These are phyloP conservation scores for Cynopterus sphinx DNA, from an alignment of 2,797 vertebrate species.

Conservation along the genomic window DNA sequence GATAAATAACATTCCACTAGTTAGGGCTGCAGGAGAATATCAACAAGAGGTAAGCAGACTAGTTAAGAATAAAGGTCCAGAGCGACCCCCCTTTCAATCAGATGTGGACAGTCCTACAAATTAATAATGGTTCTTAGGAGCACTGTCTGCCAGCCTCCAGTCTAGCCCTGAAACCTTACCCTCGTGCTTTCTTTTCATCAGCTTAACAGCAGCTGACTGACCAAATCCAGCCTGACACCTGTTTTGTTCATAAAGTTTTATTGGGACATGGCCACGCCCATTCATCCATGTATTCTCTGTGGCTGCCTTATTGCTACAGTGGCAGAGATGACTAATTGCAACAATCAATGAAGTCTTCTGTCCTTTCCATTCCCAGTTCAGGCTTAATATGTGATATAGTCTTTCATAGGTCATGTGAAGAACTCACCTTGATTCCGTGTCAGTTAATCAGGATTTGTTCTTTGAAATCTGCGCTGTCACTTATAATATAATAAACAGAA, in stretches of 20 bases:
- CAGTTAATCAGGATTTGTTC: neutral
- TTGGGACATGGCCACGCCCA: neutral
- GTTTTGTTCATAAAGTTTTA: conserved; percentile 21
- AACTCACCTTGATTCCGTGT: neutral
- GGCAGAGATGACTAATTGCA: neutral
- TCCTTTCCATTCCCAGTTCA: neutral
- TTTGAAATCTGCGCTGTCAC: neutral
- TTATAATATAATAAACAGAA: neutral
- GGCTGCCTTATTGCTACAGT: neutral
- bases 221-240: neutral
- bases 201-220: neutral
- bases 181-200: neutral
- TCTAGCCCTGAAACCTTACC: neutral
- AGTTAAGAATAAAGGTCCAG: neutral
- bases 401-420: neutral
- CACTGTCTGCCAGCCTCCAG: neutral
- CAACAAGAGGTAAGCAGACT: neutral
- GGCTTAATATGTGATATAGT: neutral
- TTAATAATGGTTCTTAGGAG: neutral
- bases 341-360: neutral
- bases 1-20: neutral
- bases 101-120: neutral
- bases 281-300: neutral
- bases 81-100: neutral
- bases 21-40: neutral